Evolutionary conservation across 30 jellyfish, hydroid and myxozoan genomes (phyloP).

Genomic region (Catostylus mosaicus): DNA sequence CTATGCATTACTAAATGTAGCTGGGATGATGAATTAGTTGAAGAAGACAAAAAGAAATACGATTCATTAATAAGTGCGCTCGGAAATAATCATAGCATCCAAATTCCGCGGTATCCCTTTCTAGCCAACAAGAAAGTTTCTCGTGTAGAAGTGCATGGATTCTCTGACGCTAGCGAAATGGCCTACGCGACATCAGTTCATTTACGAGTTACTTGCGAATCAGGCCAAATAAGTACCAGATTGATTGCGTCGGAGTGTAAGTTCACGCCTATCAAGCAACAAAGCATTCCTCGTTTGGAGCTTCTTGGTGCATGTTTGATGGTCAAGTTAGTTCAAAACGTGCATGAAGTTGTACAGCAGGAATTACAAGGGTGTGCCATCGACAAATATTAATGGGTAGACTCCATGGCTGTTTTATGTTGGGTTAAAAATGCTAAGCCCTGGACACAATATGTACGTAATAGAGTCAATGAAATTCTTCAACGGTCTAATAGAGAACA

Average conservation of each 20-base stretch:
- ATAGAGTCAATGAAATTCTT: constrained; percentile 26
- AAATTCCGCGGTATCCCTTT: not conserved
- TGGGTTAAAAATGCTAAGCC: constrained; percentile 45
- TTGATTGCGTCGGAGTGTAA: not conserved
- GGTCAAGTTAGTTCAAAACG: not conserved
- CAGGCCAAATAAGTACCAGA: not conserved
- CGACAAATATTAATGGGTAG: constrained; percentile 22
- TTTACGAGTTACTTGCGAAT: not conserved
- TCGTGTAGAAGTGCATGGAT: not conserved
- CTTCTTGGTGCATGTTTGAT: constrained; percentile 8
- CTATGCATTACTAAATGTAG: not conserved
- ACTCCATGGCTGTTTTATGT: constrained; percentile 47
- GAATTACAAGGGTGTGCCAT: not conserved
- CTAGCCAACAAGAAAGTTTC: not conserved
- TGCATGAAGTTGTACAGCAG: not conserved
- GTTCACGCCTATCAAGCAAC: constrained; percentile 28
- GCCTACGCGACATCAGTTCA: not conserved
- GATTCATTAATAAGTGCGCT: not conserved
- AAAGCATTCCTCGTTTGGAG: constrained; percentile 15
- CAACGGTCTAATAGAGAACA: constrained; percentile 21
- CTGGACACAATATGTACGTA: constrained; percentile 47
- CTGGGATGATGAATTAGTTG: constrained; percentile 19
- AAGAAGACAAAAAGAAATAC: not conserved
- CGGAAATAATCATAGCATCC: not conserved
- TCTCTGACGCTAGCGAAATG: constrained; percentile 7